Percentiles rank a stretch among this genome's conserved stretches.
phyloP scores from a whole-genome alignment of 2,797 vertebrate genomes.

The Eulemur mongoz region DNA sequence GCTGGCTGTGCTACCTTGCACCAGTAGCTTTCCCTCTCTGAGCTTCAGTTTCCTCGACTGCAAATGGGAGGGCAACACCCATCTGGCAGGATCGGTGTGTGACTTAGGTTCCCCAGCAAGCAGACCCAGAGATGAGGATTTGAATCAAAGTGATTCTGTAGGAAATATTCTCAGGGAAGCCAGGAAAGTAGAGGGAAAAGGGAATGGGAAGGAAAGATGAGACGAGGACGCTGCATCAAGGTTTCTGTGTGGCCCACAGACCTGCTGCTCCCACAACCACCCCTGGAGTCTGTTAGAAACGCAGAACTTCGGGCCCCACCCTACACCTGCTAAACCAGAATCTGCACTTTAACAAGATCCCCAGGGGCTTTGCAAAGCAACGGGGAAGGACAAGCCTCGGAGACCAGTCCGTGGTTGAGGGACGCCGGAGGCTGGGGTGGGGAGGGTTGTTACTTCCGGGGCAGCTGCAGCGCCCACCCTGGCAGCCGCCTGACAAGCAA shows the following conservation, averaged over 20 bases:
- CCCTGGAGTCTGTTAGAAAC: not conserved
- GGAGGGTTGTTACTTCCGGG: fast-evolving
- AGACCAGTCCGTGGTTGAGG: not conserved
- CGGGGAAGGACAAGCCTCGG: not conserved
- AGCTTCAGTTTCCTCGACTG: not conserved
- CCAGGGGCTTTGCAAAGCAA: not conserved
- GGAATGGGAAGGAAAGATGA: not conserved
- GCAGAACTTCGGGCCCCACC: not conserved
- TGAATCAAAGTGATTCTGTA: not conserved
- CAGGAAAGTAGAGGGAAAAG: not conserved
- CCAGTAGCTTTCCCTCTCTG: not conserved
- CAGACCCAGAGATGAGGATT: not conserved
- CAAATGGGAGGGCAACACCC: not conserved
- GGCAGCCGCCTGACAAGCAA: not conserved
- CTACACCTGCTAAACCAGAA: not conserved
- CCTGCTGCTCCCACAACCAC: no score
- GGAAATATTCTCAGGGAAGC: not conserved
- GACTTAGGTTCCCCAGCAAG: not conserved
- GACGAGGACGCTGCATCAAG: not conserved
- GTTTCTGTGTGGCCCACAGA: not conserved
- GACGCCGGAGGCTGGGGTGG: not conserved
- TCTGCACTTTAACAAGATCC: constrained; percentile 3
- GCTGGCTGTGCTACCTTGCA: not conserved
- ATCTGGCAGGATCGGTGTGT: not conserved
- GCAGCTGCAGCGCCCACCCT: not conserved